These are phyloP conservation scores for Telmatochromis brichardi DNA, from an alignment of 2,113 vertebrate species.

Conservation along the genomic window DNA sequence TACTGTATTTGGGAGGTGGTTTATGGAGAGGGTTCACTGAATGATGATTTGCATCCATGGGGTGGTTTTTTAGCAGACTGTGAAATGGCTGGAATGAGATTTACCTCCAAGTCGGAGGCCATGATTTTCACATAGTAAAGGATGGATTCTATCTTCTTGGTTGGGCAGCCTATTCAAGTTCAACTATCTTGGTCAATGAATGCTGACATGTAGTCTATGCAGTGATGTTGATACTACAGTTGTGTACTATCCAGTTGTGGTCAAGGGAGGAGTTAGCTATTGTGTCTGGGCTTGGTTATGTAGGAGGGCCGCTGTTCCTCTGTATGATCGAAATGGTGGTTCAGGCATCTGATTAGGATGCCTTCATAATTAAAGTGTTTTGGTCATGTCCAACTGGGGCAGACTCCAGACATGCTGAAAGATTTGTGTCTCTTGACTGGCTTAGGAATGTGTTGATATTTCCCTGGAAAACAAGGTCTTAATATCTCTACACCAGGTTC, in stretches of 20 bases:
- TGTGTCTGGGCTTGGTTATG: neutral
- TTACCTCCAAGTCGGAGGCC: neutral
- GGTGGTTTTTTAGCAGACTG: rapidly evolving
- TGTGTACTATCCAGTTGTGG: too few species aligned
- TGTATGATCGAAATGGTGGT: neutral
- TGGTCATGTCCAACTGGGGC: neutral
- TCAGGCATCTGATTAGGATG: neutral
- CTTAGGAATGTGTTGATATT: neutral
- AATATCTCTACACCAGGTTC: neutral
- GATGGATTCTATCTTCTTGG: neutral
- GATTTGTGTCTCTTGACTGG: neutral
- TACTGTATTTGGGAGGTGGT: neutral
- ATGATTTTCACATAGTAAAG: neutral
- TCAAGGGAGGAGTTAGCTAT: neutral
- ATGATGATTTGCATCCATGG: neutral
- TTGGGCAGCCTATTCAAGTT: neutral
- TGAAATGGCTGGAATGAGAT: neutral
- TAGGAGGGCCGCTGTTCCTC: rapidly evolving
- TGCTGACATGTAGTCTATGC: neutral
- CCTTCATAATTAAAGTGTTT: neutral
- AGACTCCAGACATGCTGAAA: neutral
- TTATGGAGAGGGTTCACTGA: neutral
- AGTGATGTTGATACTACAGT: neutral
- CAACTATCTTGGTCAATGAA: neutral
- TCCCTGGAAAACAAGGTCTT: neutral